Base-by-base conservation (phyloP, 2,113 vertebrate genomes). In the Entosphenus tridentatus region DNA sequence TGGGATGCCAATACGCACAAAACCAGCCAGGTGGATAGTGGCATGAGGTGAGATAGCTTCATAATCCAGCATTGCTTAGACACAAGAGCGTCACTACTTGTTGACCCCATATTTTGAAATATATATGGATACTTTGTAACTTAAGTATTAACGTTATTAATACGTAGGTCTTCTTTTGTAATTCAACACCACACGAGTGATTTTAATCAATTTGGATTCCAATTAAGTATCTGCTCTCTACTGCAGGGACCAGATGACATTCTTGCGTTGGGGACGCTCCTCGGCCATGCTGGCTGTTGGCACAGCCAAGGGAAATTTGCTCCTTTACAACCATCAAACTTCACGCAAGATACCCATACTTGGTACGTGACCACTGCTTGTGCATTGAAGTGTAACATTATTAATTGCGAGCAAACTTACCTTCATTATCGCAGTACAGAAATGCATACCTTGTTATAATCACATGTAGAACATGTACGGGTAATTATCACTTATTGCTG, bases 261-360 rank as follows among this genome's bases (percentile, higher is more conserved):
- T 95, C 71, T 75, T 98, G 70, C 73, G 89, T 65, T 98, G 92
- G 93, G 91, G 92, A 75, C 91, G 88, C 80, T 76, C 78, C 10
- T 82, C 86, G 71, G 77, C 83, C 11, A 75, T 91, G 62, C 79
- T 98, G 77, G 89, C 89, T 71, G 84, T 89, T 67, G 93, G 93
- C 72, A 97, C 92, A 71, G 76, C 82, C 8, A 98, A 90, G 76
- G 93, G 93, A 81, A 96, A 92, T 75, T 78, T 98, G 72, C 82
- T 97, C 57, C 86, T 98, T 76, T 97, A 96, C 78, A 97, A 96
- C 75, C 85, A 77, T 72, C 89, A 96, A 77, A 97, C 93, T 8
- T 96, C 89, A 74, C 87, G 89, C 78, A 98, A 93, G 80, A 87
- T 98, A 75, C 85, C 89, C 72, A 77, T 96, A 12, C 79, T 91